Conservation (phyloP, 2,797 vertebrate species). For the Falco columbarius region DNA sequence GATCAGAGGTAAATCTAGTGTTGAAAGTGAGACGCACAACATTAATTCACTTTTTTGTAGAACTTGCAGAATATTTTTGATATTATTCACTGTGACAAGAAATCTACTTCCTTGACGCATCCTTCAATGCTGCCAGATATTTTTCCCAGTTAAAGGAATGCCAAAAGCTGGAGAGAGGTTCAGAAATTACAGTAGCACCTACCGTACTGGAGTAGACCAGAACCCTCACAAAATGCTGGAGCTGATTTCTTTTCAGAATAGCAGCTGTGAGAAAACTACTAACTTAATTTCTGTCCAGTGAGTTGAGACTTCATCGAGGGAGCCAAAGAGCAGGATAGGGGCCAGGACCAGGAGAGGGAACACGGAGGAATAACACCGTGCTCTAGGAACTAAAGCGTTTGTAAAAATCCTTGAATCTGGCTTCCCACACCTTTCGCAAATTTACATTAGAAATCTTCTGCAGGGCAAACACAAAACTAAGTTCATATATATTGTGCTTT, state of each 20-base stretch:
- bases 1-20: conserved; percentile 62
- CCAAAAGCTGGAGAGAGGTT: background rate
- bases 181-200: background rate
- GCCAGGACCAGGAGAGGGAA: background rate
- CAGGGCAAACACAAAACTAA: background rate
- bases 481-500: background rate
- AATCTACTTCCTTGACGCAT: background rate
- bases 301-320: background rate
- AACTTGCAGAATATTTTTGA: background rate
- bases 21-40: background rate
- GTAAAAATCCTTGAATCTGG: background rate
- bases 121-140: background rate
- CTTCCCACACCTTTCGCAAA: background rate
- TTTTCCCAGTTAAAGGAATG: background rate
- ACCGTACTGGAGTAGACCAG: background rate
- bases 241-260: background rate
- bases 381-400: background rate
- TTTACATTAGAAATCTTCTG: background rate
- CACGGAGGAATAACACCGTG: background rate
- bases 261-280: background rate
- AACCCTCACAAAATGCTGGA: background rate
- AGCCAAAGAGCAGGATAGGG: background rate
- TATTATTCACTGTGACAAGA: background rate
- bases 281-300: background rate
- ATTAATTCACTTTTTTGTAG: background rate